Base-by-base conservation (phyloP, 2,888 invertebrate genomes). In the Marronus borbonicus region DNA sequence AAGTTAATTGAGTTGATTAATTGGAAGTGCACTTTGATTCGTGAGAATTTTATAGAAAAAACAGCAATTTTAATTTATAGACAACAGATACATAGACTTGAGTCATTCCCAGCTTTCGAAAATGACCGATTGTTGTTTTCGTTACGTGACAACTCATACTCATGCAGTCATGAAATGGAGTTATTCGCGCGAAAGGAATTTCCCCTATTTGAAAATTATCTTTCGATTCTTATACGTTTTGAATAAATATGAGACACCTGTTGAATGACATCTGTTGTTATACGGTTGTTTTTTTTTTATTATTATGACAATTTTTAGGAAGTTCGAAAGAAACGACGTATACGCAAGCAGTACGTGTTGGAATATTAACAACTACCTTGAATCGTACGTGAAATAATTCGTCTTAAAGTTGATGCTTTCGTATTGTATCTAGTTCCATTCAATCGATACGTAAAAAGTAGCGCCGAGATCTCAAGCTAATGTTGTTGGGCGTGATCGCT, bases 291-390 rank as follows among this genome's bases (percentile, higher is more conserved):
- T 58, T 58, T 20, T 58, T 44, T 10, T 36, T 10, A 1, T 58
- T 74, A 44, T 60, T 24, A 60, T 60, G 31, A 49, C 24, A 31
- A 74, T n/a, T 60, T 74, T 70, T 74, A 60, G 60, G 72, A 60
- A 74, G 72, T 36, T 50, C 7, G 50, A 49, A 62, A 39, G 36
- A 49, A 44, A 49, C 60, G 28, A 49, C 44, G 58, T 62, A 14
- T 62, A 49, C 44, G 49, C 60, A 44, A 44, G 28, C 12, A 60
- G 14, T 44, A 12, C 24, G n/a, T 52, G 10, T 28, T 68, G 24
- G 72, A 74, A 74, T 74, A 74, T 49, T 72, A 72, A 72, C 72
- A 72, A 72, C 8, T 72, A 72, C 72, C n/a, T 74, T 62, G 60
- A 74, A 60, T 39, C 20, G 60, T 74, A 74, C 60, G 60, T 74